Percentiles rank a stretch among this genome's conserved stretches.
phyloP scores from a whole-genome alignment of 2,888 invertebrate species.

The Epinotia ramella region DNA sequence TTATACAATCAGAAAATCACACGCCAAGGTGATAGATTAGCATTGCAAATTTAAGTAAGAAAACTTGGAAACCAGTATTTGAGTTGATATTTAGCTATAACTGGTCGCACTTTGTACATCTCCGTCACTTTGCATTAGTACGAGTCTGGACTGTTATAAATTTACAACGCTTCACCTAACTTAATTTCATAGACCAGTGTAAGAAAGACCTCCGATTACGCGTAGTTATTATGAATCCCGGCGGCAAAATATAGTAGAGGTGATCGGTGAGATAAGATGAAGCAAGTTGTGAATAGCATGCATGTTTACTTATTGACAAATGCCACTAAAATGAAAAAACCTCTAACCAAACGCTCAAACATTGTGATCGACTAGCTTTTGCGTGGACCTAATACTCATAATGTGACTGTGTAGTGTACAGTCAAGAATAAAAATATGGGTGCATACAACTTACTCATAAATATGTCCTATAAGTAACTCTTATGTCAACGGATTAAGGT shows the following conservation, averaged over 20 bases:
- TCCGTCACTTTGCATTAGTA: slow-evolving; percentile 16
- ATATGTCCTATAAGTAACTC: too few relatives aligned
- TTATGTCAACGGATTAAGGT: too few relatives aligned
- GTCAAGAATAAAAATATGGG: too few relatives aligned
- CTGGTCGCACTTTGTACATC: slow-evolving; percentile 27
- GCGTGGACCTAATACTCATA: too few relatives aligned
- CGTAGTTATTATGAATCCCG: background rate
- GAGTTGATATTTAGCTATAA: slow-evolving; percentile 18
- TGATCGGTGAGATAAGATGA: background rate
- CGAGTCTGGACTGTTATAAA: background rate
- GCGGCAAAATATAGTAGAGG: background rate
- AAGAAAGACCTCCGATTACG: background rate
- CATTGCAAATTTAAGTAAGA: slow-evolving; percentile 64
- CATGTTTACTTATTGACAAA: background rate
- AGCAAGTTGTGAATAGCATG: background rate
- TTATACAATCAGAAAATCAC: slow-evolving; percentile 55
- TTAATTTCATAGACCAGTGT: background rate
- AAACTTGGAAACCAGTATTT: slow-evolving; percentile 53
- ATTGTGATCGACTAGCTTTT: background rate
- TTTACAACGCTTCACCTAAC: background rate
- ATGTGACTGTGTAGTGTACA: too few relatives aligned
- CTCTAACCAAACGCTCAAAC: background rate
- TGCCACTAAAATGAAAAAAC: background rate
- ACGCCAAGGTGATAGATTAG: slow-evolving; percentile 70
- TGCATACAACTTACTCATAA: too few relatives aligned